Percentiles rank a stretch among this genome's conserved stretches.
These are phyloP conservation scores for Vulpes vulpes DNA, from an alignment of 2,113 vertebrate species.

Conservation along the genomic window DNA sequence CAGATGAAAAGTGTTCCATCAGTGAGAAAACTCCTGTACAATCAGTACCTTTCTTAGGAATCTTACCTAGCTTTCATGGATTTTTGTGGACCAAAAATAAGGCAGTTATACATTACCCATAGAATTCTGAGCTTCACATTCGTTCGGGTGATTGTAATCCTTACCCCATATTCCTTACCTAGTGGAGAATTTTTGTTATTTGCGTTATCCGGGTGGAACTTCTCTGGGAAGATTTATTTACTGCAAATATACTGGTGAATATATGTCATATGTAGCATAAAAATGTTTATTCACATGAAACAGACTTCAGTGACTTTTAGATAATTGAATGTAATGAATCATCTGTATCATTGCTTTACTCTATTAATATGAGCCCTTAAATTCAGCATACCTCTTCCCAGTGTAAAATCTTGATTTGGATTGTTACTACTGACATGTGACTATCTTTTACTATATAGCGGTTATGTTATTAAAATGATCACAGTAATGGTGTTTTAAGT, in stretches of 20 bases:
- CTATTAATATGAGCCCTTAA: not conserved
- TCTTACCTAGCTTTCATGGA: not conserved
- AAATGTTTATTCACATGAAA: conserved; percentile 14
- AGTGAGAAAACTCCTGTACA: not conserved
- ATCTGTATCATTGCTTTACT: not conserved
- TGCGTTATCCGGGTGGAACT: not conserved
- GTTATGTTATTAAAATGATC: conserved; percentile 46
- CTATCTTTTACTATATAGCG: not conserved
- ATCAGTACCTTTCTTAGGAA: conserved; percentile 6
- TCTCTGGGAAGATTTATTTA: conserved; percentile 30
- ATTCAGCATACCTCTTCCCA: not conserved
- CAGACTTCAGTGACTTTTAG: not conserved
- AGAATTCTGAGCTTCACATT: not conserved
- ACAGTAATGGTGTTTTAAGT: not conserved
- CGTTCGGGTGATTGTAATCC: not conserved
- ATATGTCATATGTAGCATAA: not conserved
- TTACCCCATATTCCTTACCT: not conserved
- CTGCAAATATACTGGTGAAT: not conserved
- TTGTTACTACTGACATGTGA: not conserved
- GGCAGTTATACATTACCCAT: not conserved
- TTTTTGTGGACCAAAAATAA: conserved; percentile 48
- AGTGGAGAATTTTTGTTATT: not conserved
- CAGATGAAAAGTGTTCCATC: conserved; percentile 60
- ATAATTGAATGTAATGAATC: conserved; percentile 14
- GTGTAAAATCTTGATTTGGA: conserved; percentile 43